Conservation (phyloP, 2,113 vertebrate genomes). For the Oncorhynchus clarkii region DNA sequence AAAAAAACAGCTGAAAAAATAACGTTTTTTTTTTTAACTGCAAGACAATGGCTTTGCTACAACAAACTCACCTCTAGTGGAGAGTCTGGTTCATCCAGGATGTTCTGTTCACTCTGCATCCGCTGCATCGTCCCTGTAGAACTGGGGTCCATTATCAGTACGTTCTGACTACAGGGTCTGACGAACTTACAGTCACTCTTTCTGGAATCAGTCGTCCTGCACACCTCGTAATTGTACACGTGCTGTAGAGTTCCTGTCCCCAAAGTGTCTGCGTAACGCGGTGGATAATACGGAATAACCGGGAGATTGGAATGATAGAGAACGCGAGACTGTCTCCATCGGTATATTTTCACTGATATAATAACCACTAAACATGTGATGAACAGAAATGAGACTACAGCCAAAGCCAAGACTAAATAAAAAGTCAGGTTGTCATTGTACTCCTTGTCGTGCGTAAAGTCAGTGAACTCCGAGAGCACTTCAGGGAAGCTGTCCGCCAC, state of each 20-base stretch:
- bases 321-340: conserved; percentile 58
- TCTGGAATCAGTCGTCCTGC: conserved; percentile 53
- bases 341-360: conserved; percentile 57
- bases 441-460: conserved; percentile 36
- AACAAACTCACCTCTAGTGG: background rate
- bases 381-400: conserved; percentile 69
- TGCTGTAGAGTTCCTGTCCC: conserved; percentile 63
- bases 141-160: conserved; percentile 42
- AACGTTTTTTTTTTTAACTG: background rate
- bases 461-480: conserved; percentile 47
- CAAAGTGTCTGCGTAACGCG: conserved; percentile 62
- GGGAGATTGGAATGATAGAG: conserved; percentile 55
- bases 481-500: conserved; percentile 27
- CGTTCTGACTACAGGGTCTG: conserved; percentile 36
- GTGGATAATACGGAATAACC: conserved; percentile 66
- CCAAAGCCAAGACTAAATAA: conserved; percentile 57
- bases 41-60: background rate
- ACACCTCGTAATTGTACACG: conserved; percentile 58
- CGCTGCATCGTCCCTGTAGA: background rate
- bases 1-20: background rate
- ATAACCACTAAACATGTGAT: conserved; percentile 60
- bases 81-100: conserved; percentile 6
- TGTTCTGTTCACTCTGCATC: conserved; percentile 6
- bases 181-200: conserved; percentile 48
- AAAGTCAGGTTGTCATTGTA: conserved; percentile 37